Evolutionary conservation across 2,797 vertebrate species (phyloP).

Genomic region (Jordanella pulchra): DNA sequence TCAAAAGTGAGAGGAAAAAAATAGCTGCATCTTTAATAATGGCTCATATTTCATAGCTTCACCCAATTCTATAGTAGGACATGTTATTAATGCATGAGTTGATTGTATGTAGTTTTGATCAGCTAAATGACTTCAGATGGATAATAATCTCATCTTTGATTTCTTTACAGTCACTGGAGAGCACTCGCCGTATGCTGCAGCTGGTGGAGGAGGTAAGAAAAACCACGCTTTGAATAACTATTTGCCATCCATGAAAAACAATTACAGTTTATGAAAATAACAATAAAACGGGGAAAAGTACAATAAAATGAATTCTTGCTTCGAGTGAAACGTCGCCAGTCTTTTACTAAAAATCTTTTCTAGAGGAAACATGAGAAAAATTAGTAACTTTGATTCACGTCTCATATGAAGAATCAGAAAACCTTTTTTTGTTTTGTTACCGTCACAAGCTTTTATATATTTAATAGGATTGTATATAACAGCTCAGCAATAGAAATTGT

Average conservation of each 20-base stretch:
- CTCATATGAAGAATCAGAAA: neutral
- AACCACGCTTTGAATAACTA: neutral
- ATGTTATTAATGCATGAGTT: neutral
- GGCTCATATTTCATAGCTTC: neutral
- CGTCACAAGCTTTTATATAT: neutral
- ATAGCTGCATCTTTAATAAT: neutral
- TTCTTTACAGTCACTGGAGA: constrained; percentile 91
- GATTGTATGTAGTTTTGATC: neutral
- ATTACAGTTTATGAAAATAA: neutral
- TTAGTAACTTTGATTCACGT: neutral
- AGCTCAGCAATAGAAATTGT: neutral
- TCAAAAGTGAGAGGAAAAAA: neutral
- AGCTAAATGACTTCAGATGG: neutral
- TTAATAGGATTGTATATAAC: neutral
- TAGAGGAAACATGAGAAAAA: too few species aligned
- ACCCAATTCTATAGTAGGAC: neutral
- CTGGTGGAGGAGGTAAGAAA: constrained; percentile 97
- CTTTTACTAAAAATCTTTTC: neutral
- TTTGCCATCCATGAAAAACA: neutral
- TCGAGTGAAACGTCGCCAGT: too few species aligned
- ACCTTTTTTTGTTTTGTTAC: neutral
- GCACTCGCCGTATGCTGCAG: constrained; percentile 98
- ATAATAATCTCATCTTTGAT: constrained; percentile 18
- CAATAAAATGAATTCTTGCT: neutral
- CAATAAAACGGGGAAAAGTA: neutral